phyloP scores from a whole-genome alignment of 2,888 invertebrate genomes.

The Pristionchus mayeri region DNA sequence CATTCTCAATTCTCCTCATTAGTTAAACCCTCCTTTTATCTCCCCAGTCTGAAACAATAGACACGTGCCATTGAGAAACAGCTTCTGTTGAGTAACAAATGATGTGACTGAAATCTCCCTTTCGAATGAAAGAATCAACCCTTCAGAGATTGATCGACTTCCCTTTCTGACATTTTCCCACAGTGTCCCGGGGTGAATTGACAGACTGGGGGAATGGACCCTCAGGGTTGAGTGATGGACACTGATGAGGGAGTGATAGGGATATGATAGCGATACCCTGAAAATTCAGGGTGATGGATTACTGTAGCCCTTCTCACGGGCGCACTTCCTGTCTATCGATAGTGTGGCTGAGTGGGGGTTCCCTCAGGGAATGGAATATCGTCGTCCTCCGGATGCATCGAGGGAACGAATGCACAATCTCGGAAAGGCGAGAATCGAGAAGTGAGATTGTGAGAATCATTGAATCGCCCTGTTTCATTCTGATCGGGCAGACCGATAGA shows the following conservation, averaged over 20 bases:
- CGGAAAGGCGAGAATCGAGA: slow-evolving; percentile 11
- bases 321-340: background rate
- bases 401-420: background rate
- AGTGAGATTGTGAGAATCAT: too few species aligned
- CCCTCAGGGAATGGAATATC: background rate
- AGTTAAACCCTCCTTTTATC: background rate
- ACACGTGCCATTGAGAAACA: slow-evolving; percentile 12
- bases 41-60: background rate
- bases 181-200: slow-evolving; percentile 40
- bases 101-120: slow-evolving; percentile 12
- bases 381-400: background rate
- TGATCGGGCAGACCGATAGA: too few species aligned
- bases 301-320: background rate
- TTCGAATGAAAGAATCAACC: slow-evolving; percentile 8
- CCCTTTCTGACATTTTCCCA: slow-evolving; percentile 42
- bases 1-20: slow-evolving; percentile 17
- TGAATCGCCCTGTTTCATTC: too few species aligned
- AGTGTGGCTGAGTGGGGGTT: background rate
- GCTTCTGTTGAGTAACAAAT: slow-evolving; percentile 12
- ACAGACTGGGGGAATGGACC: background rate
- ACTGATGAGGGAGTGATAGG: background rate
- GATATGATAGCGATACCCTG: background rate
- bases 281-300: background rate
- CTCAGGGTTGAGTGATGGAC: background rate
- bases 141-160: slow-evolving; percentile 34